phyloP scores from a whole-genome alignment of 2,113 vertebrate genomes.

The Corvus moneduloides region DNA sequence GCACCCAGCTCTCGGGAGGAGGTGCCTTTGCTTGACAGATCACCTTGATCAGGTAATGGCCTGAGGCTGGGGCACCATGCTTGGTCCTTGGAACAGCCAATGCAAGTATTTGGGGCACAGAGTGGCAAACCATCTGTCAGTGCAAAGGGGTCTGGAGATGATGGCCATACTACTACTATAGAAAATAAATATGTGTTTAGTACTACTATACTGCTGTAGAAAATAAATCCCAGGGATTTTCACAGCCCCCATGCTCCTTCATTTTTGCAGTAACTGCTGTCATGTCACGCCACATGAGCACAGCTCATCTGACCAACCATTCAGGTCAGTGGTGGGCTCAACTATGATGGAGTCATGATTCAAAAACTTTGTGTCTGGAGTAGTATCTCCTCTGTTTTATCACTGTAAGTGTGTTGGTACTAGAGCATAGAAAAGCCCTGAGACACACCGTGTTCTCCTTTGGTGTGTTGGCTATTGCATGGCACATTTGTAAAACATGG shows the following conservation, averaged over 20 bases:
- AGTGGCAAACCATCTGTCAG: background rate
- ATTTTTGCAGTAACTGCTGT: background rate
- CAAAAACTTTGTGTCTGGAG: background rate
- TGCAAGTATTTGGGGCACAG: no score
- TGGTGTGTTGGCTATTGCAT: fast-evolving
- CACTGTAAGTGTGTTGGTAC: background rate
- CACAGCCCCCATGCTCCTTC: background rate
- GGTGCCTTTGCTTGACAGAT: background rate
- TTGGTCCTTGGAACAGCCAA: background rate
- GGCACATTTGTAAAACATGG: background rate
- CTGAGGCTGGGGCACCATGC: background rate
- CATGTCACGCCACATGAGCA: fast-evolving
- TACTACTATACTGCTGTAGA: background rate
- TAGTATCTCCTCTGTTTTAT: background rate
- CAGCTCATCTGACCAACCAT: background rate
- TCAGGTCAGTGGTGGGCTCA: background rate
- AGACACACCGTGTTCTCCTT: fast-evolving
- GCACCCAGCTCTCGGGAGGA: background rate
- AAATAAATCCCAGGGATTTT: background rate
- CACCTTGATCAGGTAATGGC: background rate
- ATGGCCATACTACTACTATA: background rate
- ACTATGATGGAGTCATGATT: background rate
- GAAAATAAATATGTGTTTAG: background rate
- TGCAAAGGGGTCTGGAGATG: fast-evolving
- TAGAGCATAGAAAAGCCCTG: background rate